Conservation (phyloP, 2,888 invertebrate species). For the Rambutsinella grinnellia region DNA sequence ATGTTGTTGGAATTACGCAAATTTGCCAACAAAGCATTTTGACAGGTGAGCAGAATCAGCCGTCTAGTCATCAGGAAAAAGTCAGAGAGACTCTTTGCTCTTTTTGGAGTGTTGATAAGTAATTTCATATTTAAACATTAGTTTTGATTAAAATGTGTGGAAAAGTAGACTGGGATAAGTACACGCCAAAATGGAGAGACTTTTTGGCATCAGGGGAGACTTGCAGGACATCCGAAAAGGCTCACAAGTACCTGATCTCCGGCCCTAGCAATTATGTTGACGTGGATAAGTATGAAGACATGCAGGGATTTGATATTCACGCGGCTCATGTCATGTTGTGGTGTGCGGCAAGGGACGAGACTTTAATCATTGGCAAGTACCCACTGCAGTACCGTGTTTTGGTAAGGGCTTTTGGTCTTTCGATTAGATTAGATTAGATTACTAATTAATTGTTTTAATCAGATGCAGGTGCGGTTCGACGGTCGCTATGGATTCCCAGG, state of each 20-base stretch:
- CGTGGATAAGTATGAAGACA: neutral
- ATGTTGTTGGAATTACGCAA: no score
- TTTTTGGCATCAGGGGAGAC: neutral
- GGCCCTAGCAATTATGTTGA: neutral
- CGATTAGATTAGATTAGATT: no score
- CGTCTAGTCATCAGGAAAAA: no score
- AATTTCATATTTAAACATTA: no score
- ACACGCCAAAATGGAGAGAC: neutral
- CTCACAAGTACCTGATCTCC: conserved; percentile 1
- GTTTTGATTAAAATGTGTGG: no score
- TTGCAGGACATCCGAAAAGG: neutral
- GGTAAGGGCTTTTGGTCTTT: no score
- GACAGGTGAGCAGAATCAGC: no score
- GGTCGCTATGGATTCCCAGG: conserved; percentile 24
- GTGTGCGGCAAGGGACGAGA: conserved; percentile 5
- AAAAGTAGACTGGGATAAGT: neutral
- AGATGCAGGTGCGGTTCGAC: conserved; percentile 40
- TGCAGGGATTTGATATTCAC: neutral
- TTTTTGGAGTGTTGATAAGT: no score
- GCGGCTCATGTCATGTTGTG: conserved; percentile 25
- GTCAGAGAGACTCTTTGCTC: no score
- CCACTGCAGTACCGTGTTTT: neutral
- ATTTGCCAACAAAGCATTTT: no score
- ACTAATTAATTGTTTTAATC: no score
- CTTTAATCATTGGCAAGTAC: neutral